Evolutionary conservation across 2,888 invertebrate species (phyloP).

Genomic region (Noctua comes): DNA sequence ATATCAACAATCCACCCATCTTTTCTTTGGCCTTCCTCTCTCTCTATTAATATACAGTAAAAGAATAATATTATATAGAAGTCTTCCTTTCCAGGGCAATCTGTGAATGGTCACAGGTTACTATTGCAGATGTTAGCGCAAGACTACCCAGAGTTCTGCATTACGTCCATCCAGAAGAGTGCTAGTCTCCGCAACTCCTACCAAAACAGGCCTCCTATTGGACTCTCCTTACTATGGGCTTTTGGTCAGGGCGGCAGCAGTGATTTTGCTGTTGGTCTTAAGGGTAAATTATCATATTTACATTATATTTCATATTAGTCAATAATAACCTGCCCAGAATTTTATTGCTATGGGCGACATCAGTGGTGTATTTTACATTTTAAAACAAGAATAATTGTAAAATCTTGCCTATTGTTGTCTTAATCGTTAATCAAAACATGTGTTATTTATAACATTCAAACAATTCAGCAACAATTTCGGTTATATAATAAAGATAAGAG

Average conservation of each 20-base stretch:
- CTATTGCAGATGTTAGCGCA: constrained; percentile 93
- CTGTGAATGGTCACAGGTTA: constrained; percentile 93
- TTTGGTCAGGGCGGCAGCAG: constrained; percentile 93
- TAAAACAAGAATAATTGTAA: not conserved
- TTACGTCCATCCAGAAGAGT: constrained; percentile 91
- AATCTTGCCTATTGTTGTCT: not conserved
- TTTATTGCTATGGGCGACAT: not conserved
- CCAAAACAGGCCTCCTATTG: constrained; percentile 93
- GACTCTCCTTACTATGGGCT: constrained; percentile 94
- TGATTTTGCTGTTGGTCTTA: constrained; percentile 92
- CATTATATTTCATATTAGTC: not conserved
- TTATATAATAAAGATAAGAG: constrained; percentile 43
- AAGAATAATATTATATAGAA: not conserved
- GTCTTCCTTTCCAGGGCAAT: constrained; percentile 79
- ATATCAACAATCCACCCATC: not conserved
- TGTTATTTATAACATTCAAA: constrained; percentile 3
- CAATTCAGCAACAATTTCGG: not conserved
- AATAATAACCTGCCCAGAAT: not conserved
- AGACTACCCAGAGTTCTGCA: constrained; percentile 91
- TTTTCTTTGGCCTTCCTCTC: not conserved
- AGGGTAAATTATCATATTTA: constrained; percentile 84
- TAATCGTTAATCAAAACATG: not conserved
- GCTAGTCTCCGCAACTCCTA: constrained; percentile 93
- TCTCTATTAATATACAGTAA: not conserved
- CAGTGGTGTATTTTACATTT: not conserved